Conservation (phyloP, 30 jellyfish, hydroid and myxozoan genomes). For the Pseudorhiza aurosa region DNA sequence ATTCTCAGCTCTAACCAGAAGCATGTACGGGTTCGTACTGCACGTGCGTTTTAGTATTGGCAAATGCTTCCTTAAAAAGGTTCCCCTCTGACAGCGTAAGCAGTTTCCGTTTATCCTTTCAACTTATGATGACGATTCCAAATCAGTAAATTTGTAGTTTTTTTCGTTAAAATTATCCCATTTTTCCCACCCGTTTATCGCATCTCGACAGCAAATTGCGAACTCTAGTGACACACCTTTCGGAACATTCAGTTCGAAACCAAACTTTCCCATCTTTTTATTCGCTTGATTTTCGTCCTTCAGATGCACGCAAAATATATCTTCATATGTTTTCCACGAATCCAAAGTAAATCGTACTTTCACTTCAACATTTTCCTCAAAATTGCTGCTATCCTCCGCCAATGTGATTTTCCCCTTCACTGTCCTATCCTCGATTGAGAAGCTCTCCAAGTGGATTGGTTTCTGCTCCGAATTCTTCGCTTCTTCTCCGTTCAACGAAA, state of each 20-base stretch:
- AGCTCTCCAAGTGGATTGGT: conserved; percentile 2
- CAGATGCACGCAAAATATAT: background rate
- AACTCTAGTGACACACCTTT: conserved; percentile 32
- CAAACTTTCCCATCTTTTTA: background rate
- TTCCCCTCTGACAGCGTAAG: too few relatives aligned
- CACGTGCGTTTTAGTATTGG: too few relatives aligned
- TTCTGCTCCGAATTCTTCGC: background rate
- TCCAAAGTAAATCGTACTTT: conserved; percentile 46
- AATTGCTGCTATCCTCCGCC: background rate
- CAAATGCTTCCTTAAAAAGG: too few relatives aligned
- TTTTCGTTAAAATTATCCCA: conserved; percentile 52
- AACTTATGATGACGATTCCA: conserved; percentile 22
- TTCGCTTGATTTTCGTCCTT: background rate
- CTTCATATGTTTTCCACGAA: conserved; percentile 19
- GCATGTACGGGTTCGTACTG: too few relatives aligned
- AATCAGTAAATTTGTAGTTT: conserved; percentile 42
- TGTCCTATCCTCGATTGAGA: conserved; percentile 19
- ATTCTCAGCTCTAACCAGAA: too few relatives aligned
- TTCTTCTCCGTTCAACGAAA: background rate
- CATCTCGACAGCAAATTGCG: conserved; percentile 47
- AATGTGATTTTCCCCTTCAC: conserved; percentile 13
- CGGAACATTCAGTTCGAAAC: conserved; percentile 34
- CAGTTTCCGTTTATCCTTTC: too few relatives aligned
- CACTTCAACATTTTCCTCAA: conserved; percentile 7
- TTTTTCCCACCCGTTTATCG: conserved; percentile 9